A percentile compares a stretch with the other conserved stretches of the same genome.
Conservation (phyloP, 2,797 vertebrate genomes). For the Coracias cyanogaster region DNA sequence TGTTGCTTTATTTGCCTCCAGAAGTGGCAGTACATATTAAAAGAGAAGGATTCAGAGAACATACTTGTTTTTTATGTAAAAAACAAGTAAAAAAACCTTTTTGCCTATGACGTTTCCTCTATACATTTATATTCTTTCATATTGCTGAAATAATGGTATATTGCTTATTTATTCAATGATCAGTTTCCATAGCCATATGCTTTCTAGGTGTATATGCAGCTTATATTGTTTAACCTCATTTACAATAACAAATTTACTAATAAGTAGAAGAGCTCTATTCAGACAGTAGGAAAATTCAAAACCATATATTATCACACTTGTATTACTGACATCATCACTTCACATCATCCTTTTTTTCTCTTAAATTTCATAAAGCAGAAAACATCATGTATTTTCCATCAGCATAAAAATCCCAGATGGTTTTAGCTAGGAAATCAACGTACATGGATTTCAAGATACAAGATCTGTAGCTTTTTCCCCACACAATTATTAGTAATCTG, state of each 20-base stretch:
- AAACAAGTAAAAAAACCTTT: background rate
- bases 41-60: background rate
- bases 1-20: background rate
- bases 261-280: background rate
- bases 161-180: background rate
- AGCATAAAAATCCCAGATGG: constrained; percentile 59
- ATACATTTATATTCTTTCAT: background rate
- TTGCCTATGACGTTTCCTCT: background rate
- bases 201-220: background rate
- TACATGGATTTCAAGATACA: constrained; percentile 30
- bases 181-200: constrained; percentile 11
- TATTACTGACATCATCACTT: constrained; percentile 37
- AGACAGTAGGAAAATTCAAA: constrained; percentile 41
- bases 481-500: constrained; percentile 1
- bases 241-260: background rate
- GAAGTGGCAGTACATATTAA: background rate
- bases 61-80: background rate
- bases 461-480: constrained; percentile 28
- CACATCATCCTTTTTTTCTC: constrained; percentile 17
- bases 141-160: background rate
- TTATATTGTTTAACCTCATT: background rate
- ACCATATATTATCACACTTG: constrained; percentile 11
- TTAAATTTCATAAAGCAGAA: constrained; percentile 65
- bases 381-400: constrained; percentile 53
- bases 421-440: constrained; percentile 33